These are phyloP conservation scores for Perca fluviatilis DNA, from an alignment of 2,113 vertebrate genomes.

Conservation along the genomic window DNA sequence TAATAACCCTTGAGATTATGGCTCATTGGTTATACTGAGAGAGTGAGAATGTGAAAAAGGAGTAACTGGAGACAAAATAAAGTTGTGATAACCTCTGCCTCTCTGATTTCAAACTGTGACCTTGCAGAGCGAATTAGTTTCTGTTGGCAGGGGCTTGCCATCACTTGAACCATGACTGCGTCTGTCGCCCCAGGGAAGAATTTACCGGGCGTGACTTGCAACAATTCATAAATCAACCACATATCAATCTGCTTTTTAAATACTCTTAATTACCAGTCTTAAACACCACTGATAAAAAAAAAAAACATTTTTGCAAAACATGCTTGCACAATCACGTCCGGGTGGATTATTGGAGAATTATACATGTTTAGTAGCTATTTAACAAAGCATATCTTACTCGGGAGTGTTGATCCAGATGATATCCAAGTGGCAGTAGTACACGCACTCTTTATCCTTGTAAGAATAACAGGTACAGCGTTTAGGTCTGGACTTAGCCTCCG, in stretches of 20 bases:
- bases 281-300: background rate
- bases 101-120: conserved; percentile 15
- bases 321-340: background rate
- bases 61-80: background rate
- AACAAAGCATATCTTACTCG: conserved; percentile 85
- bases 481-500: conserved; percentile 72
- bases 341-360: background rate
- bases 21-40: background rate
- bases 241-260: conserved; percentile 8
- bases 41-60: background rate
- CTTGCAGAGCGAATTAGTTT: background rate
- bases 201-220: conserved; percentile 24
- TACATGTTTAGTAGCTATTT: background rate
- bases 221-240: conserved; percentile 5
- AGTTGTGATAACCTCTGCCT: background rate
- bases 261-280: conserved; percentile 3
- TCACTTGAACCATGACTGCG: conserved; percentile 56
- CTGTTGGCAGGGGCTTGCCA: conserved; percentile 45
- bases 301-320: background rate
- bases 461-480: conserved; percentile 96
- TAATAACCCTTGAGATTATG: background rate
- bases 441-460: conserved; percentile 94
- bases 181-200: conserved; percentile 27
- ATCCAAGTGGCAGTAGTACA: conserved; percentile 97
- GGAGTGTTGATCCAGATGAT: conserved; percentile 99